Evolutionary conservation across 2,888 invertebrate species (phyloP).

Genomic region (Rhamphomyia laevipes): DNA sequence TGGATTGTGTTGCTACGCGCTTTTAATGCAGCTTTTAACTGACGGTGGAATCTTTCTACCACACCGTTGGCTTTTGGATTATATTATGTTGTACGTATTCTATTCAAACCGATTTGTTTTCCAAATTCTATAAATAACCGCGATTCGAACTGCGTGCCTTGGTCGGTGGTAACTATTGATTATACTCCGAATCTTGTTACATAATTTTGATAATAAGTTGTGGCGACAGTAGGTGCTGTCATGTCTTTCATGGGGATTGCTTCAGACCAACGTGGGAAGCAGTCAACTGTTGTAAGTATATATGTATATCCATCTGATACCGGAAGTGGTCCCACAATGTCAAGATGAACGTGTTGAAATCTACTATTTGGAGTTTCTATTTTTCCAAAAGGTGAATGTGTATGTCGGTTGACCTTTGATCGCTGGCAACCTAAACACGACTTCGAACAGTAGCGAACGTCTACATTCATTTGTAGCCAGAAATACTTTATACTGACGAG

Average conservation of each 20-base stretch:
- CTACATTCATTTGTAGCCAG: slow-evolving; percentile 4
- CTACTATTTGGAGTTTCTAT: neutral
- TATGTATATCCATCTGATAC: neutral
- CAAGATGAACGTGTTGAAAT: neutral
- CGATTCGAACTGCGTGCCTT: slow-evolving; percentile 3
- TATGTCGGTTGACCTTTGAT: neutral
- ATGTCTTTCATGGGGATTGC: neutral
- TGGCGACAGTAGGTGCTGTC: too few relatives aligned
- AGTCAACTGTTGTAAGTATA: neutral
- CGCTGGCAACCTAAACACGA: neutral
- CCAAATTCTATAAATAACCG: slow-evolving; percentile 8
- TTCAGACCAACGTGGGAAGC: too few relatives aligned
- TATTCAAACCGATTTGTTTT: slow-evolving; percentile 19
- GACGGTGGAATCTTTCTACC: slow-evolving; percentile 26
- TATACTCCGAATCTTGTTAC: neutral
- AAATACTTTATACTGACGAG: too few relatives aligned
- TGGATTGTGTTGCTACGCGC: too few relatives aligned
- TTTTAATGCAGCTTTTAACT: too few relatives aligned
- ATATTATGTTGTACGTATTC: slow-evolving; percentile 23
- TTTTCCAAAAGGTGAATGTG: neutral
- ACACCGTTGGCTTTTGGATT: slow-evolving; percentile 31
- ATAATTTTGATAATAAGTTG: too few relatives aligned
- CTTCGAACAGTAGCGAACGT: neutral
- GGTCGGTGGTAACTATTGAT: slow-evolving; percentile 3
- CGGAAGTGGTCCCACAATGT: neutral